Percentiles rank a stretch among this genome's conserved stretches.
phyloP scores from a whole-genome alignment of 2,888 invertebrate genomes.

The Ochropacha duplaris region DNA sequence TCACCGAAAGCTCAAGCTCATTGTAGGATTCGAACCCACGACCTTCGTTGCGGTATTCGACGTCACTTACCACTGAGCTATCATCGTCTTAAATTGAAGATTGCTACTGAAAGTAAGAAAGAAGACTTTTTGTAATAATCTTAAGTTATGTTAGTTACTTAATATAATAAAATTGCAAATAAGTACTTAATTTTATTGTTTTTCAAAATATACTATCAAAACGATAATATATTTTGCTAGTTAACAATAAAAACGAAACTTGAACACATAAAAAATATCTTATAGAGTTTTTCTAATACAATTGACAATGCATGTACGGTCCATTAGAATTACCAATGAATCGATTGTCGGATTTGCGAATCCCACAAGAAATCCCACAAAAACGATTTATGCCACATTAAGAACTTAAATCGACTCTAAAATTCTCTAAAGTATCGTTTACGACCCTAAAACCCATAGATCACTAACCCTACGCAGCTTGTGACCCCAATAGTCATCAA shows the following conservation, averaged over 20 bases:
- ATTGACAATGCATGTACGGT: constrained; percentile 57
- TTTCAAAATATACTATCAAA: too few relatives aligned
- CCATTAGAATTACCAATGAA: constrained; percentile 56
- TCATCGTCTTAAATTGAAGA: too few relatives aligned
- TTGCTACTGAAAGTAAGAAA: too few relatives aligned
- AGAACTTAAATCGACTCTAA: constrained; percentile 74
- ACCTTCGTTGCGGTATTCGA: too few relatives aligned
- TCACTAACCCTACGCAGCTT: constrained; percentile 62
- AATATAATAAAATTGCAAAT: too few relatives aligned
- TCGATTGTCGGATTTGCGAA: constrained; percentile 46
- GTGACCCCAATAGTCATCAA: constrained; percentile 80
- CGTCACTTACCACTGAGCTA: too few relatives aligned
- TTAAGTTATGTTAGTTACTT: too few relatives aligned
- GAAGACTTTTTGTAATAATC: too few relatives aligned
- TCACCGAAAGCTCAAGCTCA: too few relatives aligned
- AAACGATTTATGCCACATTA: constrained; percentile 69
- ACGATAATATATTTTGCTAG: neutral
- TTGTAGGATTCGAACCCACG: too few relatives aligned
- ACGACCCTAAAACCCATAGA: constrained; percentile 67
- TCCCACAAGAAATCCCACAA: constrained; percentile 65
- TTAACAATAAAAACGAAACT: neutral
- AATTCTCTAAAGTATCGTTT: constrained; percentile 76
- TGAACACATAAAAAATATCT: neutral
- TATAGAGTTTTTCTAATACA: neutral
- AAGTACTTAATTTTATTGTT: too few relatives aligned